phyloP scores from a whole-genome alignment of 2,113 vertebrate species.

The Rhinopomastus cyanomelas region DNA sequence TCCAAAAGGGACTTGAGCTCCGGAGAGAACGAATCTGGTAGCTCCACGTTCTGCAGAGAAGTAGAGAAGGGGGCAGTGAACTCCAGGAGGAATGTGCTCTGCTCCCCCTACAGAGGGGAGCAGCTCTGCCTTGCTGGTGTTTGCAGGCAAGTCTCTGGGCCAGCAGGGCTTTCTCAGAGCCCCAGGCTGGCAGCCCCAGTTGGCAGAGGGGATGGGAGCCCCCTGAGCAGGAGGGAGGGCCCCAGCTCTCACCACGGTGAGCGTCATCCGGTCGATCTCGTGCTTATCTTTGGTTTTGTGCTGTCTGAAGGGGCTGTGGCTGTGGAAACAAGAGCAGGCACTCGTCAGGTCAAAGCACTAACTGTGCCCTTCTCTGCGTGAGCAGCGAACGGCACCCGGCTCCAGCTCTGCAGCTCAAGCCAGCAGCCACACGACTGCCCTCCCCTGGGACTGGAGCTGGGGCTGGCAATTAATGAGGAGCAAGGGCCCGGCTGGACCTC shows the following conservation, averaged over 20 bases:
- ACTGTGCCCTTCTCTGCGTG: too few species aligned
- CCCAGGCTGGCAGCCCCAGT: neutral
- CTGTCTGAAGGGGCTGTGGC: constrained; percentile 98
- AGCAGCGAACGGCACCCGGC: too few species aligned
- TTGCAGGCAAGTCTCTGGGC: neutral
- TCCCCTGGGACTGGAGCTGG: too few species aligned
- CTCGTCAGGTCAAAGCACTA: too few species aligned
- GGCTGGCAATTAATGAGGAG: too few species aligned
- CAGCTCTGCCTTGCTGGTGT: rapidly evolving
- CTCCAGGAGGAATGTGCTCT: rapidly evolving
- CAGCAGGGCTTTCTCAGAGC: neutral
- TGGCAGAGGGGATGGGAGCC: neutral
- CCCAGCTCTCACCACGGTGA: constrained; percentile 90
- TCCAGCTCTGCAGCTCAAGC: too few species aligned
- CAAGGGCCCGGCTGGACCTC: too few species aligned
- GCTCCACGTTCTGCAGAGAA: constrained; percentile 87
- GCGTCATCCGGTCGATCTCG: constrained; percentile 97
- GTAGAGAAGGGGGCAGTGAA: neutral
- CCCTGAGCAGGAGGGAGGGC: neutral
- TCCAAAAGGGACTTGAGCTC: constrained; percentile 93
- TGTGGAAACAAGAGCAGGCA: constrained; percentile 47
- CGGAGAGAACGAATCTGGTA: constrained; percentile 90
- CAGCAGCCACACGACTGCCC: too few species aligned
- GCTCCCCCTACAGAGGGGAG: neutral
- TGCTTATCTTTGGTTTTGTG: constrained; percentile 99